A percentile compares a stretch with the other conserved stretches of the same genome.
Conservation (phyloP, 2,113 vertebrate species). For the Anhinga rufa region DNA sequence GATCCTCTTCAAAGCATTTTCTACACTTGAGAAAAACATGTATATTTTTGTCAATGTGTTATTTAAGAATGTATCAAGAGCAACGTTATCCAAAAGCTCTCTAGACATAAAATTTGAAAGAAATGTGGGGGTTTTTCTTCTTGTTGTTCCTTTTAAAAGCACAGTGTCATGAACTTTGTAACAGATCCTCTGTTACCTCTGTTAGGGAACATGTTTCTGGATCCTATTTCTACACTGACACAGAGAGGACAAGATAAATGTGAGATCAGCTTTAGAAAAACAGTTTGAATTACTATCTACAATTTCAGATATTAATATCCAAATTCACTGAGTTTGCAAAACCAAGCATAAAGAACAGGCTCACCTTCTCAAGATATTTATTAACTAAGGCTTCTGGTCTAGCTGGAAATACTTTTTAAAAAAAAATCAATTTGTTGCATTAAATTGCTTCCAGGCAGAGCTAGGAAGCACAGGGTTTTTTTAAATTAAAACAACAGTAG, state of each 20-base stretch:
- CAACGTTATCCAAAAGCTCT: not conserved
- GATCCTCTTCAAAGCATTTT: not conserved
- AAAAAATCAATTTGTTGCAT: not conserved
- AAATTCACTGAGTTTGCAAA: conserved; percentile 16
- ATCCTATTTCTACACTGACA: not conserved
- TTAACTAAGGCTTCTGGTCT: conserved; percentile 12
- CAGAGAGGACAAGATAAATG: not conserved
- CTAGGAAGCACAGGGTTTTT: conserved; percentile 4
- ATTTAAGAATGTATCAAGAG: not conserved
- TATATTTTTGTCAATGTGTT: too few relatives aligned
- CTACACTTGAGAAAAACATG: not conserved
- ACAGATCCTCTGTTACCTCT: not conserved
- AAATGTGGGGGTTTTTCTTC: accelerated
- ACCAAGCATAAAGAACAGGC: not conserved
- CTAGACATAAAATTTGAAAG: not conserved
- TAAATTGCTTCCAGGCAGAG: conserved; percentile 52
- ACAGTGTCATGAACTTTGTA: not conserved
- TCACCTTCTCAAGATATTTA: not conserved
- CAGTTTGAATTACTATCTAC: not conserved
- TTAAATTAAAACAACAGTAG: conserved; percentile 4
- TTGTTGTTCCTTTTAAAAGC: not conserved
- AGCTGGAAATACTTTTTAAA: not conserved
- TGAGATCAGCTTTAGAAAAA: not conserved
- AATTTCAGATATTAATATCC: not conserved
- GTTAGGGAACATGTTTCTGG: not conserved